These are phyloP conservation scores for Protobothrops flavoviridis DNA, from an alignment of 2,113 vertebrate genomes.

Conservation along the genomic window DNA sequence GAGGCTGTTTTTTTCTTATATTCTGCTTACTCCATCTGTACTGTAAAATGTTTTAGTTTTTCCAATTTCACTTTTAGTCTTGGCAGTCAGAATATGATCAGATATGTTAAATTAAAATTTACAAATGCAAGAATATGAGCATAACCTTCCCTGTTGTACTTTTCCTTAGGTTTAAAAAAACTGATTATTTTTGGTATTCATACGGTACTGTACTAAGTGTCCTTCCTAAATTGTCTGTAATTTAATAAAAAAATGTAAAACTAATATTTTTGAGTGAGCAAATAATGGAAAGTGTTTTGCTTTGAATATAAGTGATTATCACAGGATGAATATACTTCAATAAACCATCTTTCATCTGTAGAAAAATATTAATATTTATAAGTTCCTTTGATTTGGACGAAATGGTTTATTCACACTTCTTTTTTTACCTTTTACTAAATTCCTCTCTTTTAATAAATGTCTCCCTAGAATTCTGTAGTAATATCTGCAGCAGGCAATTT, in stretches of 20 bases:
- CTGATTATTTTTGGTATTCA: neutral
- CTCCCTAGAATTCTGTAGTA: neutral
- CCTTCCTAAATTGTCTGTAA: neutral
- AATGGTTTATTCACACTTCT: neutral
- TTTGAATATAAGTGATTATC: neutral
- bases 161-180: neutral
- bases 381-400: neutral
- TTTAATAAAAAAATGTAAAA: neutral
- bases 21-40: neutral
- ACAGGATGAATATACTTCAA: neutral
- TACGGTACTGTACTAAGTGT: neutral
- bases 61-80: neutral
- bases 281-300: neutral
- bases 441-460: neutral
- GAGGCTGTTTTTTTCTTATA: neutral
- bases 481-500: neutral
- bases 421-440: neutral
- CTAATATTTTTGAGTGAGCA: neutral
- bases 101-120: neutral
- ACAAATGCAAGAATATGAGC: neutral
- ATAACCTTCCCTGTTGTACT: neutral
- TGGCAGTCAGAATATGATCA: neutral
- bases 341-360: neutral
- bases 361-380: neutral
- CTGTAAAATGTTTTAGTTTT: neutral